These are phyloP conservation scores for Dasypus novemcinctus DNA, from an alignment of 2,113 vertebrate genomes.

Conservation along the genomic window DNA sequence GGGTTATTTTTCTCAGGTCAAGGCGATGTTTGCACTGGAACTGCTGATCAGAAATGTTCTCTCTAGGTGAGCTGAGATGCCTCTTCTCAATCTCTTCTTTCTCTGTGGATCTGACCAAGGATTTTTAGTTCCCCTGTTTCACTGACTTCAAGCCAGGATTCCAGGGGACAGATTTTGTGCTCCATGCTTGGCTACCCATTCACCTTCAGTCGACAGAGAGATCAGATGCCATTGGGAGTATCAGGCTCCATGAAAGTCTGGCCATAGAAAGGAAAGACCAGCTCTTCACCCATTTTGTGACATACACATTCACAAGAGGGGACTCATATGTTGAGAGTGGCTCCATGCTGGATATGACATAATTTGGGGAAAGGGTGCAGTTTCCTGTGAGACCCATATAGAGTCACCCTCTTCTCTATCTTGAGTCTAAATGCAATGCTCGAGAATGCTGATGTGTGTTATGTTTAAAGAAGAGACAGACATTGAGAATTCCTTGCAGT, in stretches of 20 bases:
- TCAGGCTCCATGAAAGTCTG: not conserved
- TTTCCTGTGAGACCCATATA: not conserved
- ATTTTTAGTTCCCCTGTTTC: not conserved
- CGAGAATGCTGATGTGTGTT: not conserved
- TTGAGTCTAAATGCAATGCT: not conserved
- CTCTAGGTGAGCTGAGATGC: not conserved
- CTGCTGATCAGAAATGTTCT: not conserved
- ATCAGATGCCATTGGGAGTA: not conserved
- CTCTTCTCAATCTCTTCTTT: not conserved
- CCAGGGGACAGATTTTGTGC: not conserved
- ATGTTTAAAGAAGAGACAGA: not conserved
- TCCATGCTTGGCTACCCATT: not conserved
- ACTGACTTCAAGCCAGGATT: not conserved
- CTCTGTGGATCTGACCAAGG: not conserved
- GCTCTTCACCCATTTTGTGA: not conserved
- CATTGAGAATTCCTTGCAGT: not conserved
- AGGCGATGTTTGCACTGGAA: not conserved
- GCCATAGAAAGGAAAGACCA: not conserved
- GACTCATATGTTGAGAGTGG: not conserved
- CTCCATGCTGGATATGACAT: not conserved
- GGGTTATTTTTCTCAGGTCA: not conserved
- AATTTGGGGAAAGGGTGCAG: not conserved
- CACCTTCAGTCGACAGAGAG: not conserved
- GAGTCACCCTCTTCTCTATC: not conserved
- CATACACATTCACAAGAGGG: not conserved